Base-by-base conservation (phyloP, 1,140 invertebrate species). In the Papilio glaucus region DNA sequence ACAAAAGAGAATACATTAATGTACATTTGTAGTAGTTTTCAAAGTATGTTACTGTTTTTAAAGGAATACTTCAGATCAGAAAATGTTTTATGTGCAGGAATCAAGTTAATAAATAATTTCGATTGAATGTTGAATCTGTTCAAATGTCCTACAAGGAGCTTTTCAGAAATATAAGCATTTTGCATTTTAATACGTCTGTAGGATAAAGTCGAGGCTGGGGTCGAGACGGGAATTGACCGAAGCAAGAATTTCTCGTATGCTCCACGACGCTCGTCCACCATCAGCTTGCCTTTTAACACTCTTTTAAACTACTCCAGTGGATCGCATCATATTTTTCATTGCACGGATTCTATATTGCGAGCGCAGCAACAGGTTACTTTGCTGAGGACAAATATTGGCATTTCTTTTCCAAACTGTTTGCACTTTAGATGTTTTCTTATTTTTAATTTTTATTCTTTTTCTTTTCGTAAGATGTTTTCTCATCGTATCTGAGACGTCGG, bases 201-300 rank as follows among this genome's bases (percentile, higher is more conserved):
- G 49, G 49, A 53, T 53, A 53, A 53, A 53, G 49, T 53, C 24
- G 49, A 53, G 2, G 8, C 18, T 24, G 8, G 49, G 8, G 49
- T 53, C 49, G 49, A 53, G 49, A 24, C 49, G 49, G 45, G 49
- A 53, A n/a, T 49, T 49, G 49, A 53, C 49, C 49, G 49, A 53
- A 12, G 18, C 49, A 53, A 24, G 49, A 53, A 53, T 53, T 53
- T 24, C 18, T 24, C 49, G 49, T 24, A 53, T 53, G 18, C 10
- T 53, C 21, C 18, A 12, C 49, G 29, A 33, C 29, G 18, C 49
- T 24, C 9, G 9, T 53, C 8, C 12, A 24, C 12, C 21, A 53
- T 18, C 49, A 53, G 49, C 49, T 53, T 53, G 49, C 18, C 45
- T 53, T 53, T 53, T 53, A 53, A 53, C 49, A 53, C 18, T 49